These are phyloP conservation scores for Seriola rivoliana DNA, from an alignment of 2,113 vertebrate genomes.

Conservation along the genomic window DNA sequence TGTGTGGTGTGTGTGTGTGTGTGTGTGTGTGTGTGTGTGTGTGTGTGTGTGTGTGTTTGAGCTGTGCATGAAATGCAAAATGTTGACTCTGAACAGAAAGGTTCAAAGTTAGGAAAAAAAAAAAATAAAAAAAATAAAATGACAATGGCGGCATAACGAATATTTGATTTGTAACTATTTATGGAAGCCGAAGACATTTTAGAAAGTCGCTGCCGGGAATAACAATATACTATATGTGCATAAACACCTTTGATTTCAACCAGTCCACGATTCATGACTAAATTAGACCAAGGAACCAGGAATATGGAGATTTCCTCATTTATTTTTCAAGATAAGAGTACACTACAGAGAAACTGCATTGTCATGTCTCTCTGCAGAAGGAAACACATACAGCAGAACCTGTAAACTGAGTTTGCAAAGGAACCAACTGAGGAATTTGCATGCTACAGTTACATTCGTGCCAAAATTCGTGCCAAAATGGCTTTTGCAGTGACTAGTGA, in stretches of 20 bases:
- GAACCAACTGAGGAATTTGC: constrained; percentile 47
- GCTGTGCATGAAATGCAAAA: constrained; percentile 35
- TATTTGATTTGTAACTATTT: constrained; percentile 72
- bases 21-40: no score
- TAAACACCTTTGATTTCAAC: constrained; percentile 31
- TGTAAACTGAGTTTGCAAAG: constrained; percentile 37
- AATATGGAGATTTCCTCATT: constrained; percentile 44
- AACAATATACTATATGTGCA: constrained; percentile 2
- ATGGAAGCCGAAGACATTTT: constrained; percentile 50
- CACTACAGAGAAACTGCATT: constrained; percentile 50
- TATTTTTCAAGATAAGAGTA: constrained; percentile 48
- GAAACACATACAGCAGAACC: constrained; percentile 29
- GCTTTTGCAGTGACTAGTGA: constrained; percentile 53
- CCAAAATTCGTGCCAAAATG: constrained; percentile 63
- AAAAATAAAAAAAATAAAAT: constrained; percentile 44
- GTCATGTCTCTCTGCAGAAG: constrained; percentile 51
- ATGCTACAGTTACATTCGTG: constrained; percentile 58
- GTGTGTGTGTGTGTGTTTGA: neutral
- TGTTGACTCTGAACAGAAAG: constrained; percentile 40
- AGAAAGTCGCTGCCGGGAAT: constrained; percentile 39
- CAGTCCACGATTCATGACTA: constrained; percentile 12
- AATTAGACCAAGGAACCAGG: constrained; percentile 46
- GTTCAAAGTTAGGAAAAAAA: constrained; percentile 37
- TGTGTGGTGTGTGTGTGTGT: constrained; percentile 4
- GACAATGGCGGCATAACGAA: constrained; percentile 54